phyloP scores from a whole-genome alignment of 1,140 invertebrate genomes.

The Cyclargus thomasi region DNA sequence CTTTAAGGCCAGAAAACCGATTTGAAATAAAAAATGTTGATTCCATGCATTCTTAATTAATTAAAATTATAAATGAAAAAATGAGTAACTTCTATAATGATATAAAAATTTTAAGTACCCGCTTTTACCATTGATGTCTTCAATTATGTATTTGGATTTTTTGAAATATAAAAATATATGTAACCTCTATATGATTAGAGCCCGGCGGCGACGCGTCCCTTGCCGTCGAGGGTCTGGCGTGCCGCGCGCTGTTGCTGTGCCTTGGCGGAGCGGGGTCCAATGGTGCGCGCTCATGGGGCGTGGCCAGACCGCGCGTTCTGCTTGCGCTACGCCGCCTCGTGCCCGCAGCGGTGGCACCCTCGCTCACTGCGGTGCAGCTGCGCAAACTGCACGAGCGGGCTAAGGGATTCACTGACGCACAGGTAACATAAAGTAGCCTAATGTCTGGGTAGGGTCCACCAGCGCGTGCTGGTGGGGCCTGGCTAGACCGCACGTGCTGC shows the following conservation, averaged over 20 bases:
- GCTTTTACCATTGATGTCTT: too few relatives aligned
- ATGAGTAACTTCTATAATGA: too few relatives aligned
- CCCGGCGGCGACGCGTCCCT: background rate
- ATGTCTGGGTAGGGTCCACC: conserved; percentile 17
- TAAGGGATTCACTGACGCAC: conserved; percentile 28
- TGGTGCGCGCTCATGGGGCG: conserved; percentile 29
- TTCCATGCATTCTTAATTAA: too few relatives aligned
- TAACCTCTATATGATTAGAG: background rate
- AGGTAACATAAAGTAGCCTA: conserved; percentile 19
- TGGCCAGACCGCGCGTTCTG: conserved; percentile 18
- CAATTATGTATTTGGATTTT: too few relatives aligned
- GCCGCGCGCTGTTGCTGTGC: conserved; percentile 26
- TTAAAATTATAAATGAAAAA: too few relatives aligned
- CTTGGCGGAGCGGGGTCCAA: conserved; percentile 26
- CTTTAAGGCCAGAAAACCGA: too few relatives aligned
- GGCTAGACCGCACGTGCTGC: conserved; percentile 18
- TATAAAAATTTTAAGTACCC: too few relatives aligned
- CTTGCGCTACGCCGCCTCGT: conserved; percentile 28
- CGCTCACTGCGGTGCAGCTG: conserved; percentile 28
- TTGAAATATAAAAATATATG: too few relatives aligned
- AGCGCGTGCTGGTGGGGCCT: conserved; percentile 29
- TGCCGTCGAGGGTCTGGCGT: conserved; percentile 28
- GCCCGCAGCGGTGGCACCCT: conserved; percentile 31
- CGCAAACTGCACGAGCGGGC: conserved; percentile 20
- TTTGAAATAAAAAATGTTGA: too few relatives aligned